Percentiles rank a stretch among this genome's conserved stretches.
Conservation (phyloP, 1,140 invertebrate genomes). For the Pseudomyrmex dendroicus region DNA sequence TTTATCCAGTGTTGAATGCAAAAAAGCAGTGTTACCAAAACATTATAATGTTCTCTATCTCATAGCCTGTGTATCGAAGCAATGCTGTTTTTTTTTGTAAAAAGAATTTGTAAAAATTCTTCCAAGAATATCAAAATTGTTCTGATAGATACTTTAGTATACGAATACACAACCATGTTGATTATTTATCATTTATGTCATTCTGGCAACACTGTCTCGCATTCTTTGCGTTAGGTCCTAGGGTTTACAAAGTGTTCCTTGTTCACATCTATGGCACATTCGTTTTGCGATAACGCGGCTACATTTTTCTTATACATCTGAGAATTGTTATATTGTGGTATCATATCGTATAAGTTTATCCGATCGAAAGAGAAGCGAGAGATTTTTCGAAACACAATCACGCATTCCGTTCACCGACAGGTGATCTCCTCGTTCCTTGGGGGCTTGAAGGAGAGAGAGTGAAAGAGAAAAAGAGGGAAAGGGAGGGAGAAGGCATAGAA, state of each 20-base stretch:
- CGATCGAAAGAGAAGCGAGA: constrained; percentile 5
- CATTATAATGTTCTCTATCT: too few relatives aligned
- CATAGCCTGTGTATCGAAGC: too few relatives aligned
- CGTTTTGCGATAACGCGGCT: not conserved
- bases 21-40: too few relatives aligned
- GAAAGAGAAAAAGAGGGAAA: not conserved
- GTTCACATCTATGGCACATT: not conserved
- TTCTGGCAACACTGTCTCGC: constrained; percentile 80
- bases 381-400: constrained; percentile 42
- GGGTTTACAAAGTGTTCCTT: constrained; percentile 60
- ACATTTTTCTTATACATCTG: not conserved
- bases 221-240: constrained; percentile 76
- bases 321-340: not conserved
- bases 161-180: not conserved
- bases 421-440: not conserved
- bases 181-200: constrained; percentile 72
- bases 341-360: not conserved
- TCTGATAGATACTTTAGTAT: too few relatives aligned
- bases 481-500: not conserved
- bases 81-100: too few relatives aligned
- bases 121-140: too few relatives aligned
- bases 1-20: too few relatives aligned
- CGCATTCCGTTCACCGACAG: too few relatives aligned
- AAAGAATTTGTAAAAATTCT: too few relatives aligned
- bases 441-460: not conserved